These are phyloP conservation scores for Seira musarum DNA, from an alignment of 2,888 invertebrate genomes.

Conservation along the genomic window DNA sequence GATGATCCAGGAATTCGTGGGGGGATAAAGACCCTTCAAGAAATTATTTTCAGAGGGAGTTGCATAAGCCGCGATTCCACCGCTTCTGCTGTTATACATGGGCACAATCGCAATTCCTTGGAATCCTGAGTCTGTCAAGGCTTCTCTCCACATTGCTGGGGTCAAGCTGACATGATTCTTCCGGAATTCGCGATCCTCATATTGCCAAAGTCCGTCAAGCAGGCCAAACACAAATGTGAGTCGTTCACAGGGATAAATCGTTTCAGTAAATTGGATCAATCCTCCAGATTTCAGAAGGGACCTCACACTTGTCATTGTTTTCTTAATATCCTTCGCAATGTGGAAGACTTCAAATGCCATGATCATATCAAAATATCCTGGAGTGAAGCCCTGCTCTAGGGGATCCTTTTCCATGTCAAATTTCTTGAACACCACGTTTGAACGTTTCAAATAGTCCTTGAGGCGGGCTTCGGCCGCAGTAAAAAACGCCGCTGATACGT, in stretches of 20 bases:
- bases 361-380: conserved; percentile 30
- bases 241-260: conserved; percentile 11
- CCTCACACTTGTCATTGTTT: conserved; percentile 31
- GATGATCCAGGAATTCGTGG: background rate
- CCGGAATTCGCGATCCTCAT: conserved; percentile 31
- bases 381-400: conserved; percentile 30
- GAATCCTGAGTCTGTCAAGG: background rate
- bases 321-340: conserved; percentile 27
- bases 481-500: background rate
- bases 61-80: background rate
- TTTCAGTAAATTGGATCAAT: conserved; percentile 35
- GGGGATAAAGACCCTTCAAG: background rate
- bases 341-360: conserved; percentile 28
- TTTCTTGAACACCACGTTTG: conserved; percentile 39
- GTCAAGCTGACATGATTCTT: conserved; percentile 3
- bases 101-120: background rate
- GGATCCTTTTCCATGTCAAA: conserved; percentile 45
- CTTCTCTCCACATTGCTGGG: background rate
- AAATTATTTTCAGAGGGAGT: background rate
- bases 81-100: background rate
- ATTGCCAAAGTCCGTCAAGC: conserved; percentile 54
- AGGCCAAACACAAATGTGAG: conserved; percentile 47
- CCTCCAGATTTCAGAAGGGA: conserved; percentile 39
- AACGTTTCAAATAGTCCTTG: conserved; percentile 12
- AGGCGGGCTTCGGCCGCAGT: conserved; percentile 15